Conservation (phyloP, 2,113 vertebrate species). For the Danionella cerebrum region DNA sequence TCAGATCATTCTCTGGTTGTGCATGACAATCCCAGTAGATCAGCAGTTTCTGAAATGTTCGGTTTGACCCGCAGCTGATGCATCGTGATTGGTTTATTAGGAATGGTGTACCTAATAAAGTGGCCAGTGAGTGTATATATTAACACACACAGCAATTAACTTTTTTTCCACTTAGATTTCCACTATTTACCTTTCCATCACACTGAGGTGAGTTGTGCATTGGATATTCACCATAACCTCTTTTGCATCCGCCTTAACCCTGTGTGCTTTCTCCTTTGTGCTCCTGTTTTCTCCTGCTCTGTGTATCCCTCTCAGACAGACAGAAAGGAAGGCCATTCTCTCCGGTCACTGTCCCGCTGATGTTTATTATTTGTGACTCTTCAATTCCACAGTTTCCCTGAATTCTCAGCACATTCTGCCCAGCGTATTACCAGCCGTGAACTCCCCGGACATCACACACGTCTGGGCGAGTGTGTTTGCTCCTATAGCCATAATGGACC, state of each 20-base stretch:
- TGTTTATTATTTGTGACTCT: slow-evolving; percentile 68
- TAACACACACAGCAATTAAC: too few relatives aligned
- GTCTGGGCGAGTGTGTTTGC: slow-evolving; percentile 36
- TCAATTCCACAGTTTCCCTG: slow-evolving; percentile 68
- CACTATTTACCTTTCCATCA: too few relatives aligned
- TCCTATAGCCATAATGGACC: slow-evolving; percentile 56
- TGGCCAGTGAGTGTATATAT: too few relatives aligned
- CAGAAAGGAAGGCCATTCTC: slow-evolving; percentile 11
- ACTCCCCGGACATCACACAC: slow-evolving; percentile 55
- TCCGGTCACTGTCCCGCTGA: slow-evolving; percentile 49
- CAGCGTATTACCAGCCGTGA: slow-evolving; percentile 55
- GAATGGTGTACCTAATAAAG: too few relatives aligned
- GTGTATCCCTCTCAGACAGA: not conserved
- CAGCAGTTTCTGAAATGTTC: too few relatives aligned
- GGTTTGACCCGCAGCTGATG: too few relatives aligned
- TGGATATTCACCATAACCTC: not conserved
- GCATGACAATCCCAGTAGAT: too few relatives aligned
- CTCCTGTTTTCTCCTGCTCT: not conserved
- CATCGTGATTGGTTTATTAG: too few relatives aligned
- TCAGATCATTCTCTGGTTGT: too few relatives aligned
- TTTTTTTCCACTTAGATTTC: too few relatives aligned
- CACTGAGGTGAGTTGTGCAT: not conserved
- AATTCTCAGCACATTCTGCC: slow-evolving; percentile 63
- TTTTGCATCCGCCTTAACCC: too few relatives aligned
- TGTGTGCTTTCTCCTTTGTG: not conserved